Evolutionary conservation across 2,113 vertebrate genomes (phyloP), one percentile per base, ranked within the genome.

Genomic region (Marmota monax): DNA sequence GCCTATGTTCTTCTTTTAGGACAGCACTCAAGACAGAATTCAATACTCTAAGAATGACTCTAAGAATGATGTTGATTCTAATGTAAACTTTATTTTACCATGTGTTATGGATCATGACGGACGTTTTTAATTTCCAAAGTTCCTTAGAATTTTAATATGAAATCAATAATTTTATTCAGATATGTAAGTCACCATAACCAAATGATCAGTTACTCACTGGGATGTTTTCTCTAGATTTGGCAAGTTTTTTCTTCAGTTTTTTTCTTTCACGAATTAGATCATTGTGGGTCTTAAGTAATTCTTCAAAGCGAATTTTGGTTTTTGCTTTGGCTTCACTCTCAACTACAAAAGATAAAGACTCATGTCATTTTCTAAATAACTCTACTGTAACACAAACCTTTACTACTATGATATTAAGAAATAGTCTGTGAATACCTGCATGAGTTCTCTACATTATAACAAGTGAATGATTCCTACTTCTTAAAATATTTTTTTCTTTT

Each of bases 261-360:
- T 99, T 98, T 90, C 99, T 99, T 79, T 98, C 96, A 9, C 96
- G 82, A 25, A 96, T 95, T 91, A 99, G 91, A 74, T 98, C 98
- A 86, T 97, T 98, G 96, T 99, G 99, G 94, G 56, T 99, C 97
- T 99, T 99, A 72, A 99, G 98, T 27, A 99, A 98, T 89, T 99
- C 99, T 93, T 99, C 99, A 98, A 99, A 99, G 83, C 98, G 98
- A 93, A 99, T 99, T 98, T 98, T 99, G 70, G 99, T 99, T 98
- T 99, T 99, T 90, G 98, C 98, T 98, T 99, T 99, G 83, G 99
- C 99, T 97, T 99, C 99, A 98, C 99, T 99, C 97, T 99, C 98
- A 98, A 98, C 99, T 99, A 96, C 58, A 97, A 98, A 98, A 97
- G 48, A 93, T 0, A 0, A 42, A 65, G 96, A 88, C 42, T 74